These are phyloP conservation scores for Myripristis jacobus DNA, from an alignment of 2,797 vertebrate genomes.

Conservation along the genomic window DNA sequence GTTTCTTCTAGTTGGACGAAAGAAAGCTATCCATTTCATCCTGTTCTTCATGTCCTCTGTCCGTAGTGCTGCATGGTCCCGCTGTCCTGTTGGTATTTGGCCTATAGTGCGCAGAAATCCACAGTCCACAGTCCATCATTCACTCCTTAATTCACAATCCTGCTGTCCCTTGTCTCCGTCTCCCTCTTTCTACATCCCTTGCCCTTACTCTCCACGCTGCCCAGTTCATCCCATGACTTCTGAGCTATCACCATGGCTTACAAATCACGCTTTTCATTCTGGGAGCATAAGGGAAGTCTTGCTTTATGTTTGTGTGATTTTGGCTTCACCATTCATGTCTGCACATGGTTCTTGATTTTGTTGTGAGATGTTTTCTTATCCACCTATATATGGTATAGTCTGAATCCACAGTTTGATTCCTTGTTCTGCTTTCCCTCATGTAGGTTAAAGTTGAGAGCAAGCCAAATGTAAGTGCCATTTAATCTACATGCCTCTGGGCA, in stretches of 20 bases:
- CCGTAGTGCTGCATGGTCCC: constrained; percentile 68
- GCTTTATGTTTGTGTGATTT: constrained; percentile 54
- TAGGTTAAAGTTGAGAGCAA: constrained; percentile 96
- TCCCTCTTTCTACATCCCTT: constrained; percentile 46
- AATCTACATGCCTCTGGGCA: constrained; percentile 39
- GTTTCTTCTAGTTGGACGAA: constrained; percentile 7
- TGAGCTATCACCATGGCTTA: constrained; percentile 90
- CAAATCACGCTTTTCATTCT: constrained; percentile 97
- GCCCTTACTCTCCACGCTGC: constrained; percentile 64
- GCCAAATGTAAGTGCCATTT: constrained; percentile 88
- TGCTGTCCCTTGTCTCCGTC: constrained; percentile 15
- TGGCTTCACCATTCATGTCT: constrained; percentile 18
- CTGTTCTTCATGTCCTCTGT: constrained; percentile 64
- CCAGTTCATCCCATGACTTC: constrained; percentile 81
- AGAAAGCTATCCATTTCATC: constrained; percentile 52
- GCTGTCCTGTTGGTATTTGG: constrained; percentile 57
- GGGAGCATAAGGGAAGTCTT: constrained; percentile 98
- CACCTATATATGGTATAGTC: neutral
- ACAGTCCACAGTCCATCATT: constrained; percentile 52
- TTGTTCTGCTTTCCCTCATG: constrained; percentile 69
- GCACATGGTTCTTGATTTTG: constrained; percentile 32
- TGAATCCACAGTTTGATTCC: constrained; percentile 61
- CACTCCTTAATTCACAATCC: constrained; percentile 38
- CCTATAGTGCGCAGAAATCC: constrained; percentile 58
- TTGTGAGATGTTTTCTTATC: constrained; percentile 3